Conservation (phyloP, 2,113 vertebrate genomes). For the Aegotheles bennettii region DNA sequence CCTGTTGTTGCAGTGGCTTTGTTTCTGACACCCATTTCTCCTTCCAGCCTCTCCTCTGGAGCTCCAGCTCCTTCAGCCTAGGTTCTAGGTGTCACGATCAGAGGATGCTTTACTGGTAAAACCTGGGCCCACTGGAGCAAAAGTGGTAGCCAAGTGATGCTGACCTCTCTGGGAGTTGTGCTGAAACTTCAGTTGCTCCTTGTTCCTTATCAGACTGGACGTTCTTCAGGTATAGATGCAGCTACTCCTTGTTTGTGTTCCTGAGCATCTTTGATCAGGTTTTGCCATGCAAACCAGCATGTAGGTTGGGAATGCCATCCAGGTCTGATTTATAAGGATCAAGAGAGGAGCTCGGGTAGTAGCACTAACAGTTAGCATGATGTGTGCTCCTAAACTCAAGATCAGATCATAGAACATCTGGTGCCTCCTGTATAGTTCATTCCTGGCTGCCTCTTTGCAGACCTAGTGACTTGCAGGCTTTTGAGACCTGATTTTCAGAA, state of each 20-base stretch:
- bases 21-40: background rate
- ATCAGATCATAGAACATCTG: too few relatives aligned
- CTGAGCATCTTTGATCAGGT: background rate
- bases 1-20: background rate
- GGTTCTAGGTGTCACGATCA: fast-evolving
- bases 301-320: background rate
- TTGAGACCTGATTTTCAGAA: background rate
- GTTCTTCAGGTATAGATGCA: background rate
- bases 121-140: background rate
- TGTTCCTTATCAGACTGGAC: background rate
- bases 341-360: background rate
- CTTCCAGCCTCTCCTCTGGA: background rate
- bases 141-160: background rate
- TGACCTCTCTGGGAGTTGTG: background rate
- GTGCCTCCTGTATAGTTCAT: background rate
- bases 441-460: background rate
- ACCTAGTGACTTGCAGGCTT: background rate
- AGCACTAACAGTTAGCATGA: background rate
- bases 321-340: background rate
- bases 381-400: background rate
- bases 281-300: background rate
- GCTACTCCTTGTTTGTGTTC: background rate
- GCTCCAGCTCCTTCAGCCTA: background rate
- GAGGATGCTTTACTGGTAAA: background rate
- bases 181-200: background rate